Conservation (phyloP, 30 jellyfish, hydroid and myxozoan genomes). For the Rhopilema esculentum region DNA sequence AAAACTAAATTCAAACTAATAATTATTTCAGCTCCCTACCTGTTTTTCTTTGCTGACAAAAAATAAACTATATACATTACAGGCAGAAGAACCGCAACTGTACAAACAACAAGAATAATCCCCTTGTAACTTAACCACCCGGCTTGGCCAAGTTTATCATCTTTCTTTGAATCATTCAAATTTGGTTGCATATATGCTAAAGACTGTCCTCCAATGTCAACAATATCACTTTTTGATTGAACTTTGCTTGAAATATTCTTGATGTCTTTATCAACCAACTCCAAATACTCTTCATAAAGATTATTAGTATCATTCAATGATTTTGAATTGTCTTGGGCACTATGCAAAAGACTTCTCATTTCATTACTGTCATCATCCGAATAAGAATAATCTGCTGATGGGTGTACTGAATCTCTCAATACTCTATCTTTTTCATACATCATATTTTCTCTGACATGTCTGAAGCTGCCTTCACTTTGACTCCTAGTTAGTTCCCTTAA, state of each 20-base stretch:
- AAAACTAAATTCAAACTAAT: too few relatives aligned
- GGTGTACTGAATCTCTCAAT: not conserved
- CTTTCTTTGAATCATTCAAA: not conserved
- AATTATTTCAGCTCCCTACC: constrained; percentile 1
- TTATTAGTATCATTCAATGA: constrained; percentile 17
- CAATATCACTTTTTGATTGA: constrained; percentile 45
- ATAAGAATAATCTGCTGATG: constrained; percentile 7
- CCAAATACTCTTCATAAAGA: constrained; percentile 59
- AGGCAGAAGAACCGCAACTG: constrained; percentile 64
- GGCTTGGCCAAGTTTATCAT: constrained; percentile 56
- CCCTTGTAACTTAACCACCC: constrained; percentile 65
- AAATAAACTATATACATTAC: constrained; percentile 53
- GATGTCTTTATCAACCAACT: constrained; percentile 58
- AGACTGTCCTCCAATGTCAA: constrained; percentile 41
- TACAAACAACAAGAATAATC: constrained; percentile 51
- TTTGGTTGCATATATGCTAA: constrained; percentile 54
- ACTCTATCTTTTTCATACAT: not conserved
- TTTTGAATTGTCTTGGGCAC: not conserved
- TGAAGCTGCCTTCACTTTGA: constrained; percentile 50
- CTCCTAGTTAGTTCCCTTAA: constrained; percentile 17
- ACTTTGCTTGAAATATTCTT: constrained; percentile 39
- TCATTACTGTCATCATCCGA: constrained; percentile 57
- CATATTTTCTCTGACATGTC: constrained; percentile 14
- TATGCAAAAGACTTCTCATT: constrained; percentile 12
- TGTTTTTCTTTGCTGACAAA: constrained; percentile 6